Evolutionary conservation across 2,888 invertebrate genomes (phyloP), one percentile per base, ranked within the genome.

Genomic region (Nebria salina): DNA sequence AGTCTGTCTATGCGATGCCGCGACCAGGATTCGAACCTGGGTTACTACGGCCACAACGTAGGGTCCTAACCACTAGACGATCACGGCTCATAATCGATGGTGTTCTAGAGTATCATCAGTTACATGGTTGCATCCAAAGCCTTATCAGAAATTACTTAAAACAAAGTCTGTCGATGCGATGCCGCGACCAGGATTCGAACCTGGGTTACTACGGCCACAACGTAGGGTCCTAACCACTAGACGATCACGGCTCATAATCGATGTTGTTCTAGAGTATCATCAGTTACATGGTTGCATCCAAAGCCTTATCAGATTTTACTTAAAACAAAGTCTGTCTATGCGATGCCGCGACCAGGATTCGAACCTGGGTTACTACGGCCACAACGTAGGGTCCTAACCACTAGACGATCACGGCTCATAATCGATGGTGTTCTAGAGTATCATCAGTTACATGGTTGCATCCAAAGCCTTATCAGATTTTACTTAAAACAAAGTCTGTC

Each of bases 51-150:
- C 54, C 54, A 54, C 54, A 54, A 54, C 54, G 54, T 54, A 13
- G 54, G 54, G 54, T 54, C 54, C 54, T 54, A 54, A 54, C 54
- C 54, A 54, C 54, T 54, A 54, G 54, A 54, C 54, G 54, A 54
- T 54, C 54, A 54, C 54, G 54, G 54, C 54, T 54, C 20, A 20
- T 20, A 20, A 20, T 20, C 20, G 20, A 20, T 20, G 20, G 0
- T 20, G 20, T 20, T 20, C 20, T 20, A 20, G 20, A 1, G 20
- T 20, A 20, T 20, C 20, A 20, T 20, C 20, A 20, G 20, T 20
- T 20, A 20, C 20, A 1, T 20, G 20, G 20, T 20, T 20, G 20
- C 20, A 20, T 20, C 1, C 20, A 20, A 20, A 20, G 20, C 20
- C 20, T 20, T 20, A 20, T 20, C 20, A 20, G 20, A 1, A 20